Base-by-base conservation (phyloP, 92 coral and sea anemone genomes). In the Epizoanthus stellaris region DNA sequence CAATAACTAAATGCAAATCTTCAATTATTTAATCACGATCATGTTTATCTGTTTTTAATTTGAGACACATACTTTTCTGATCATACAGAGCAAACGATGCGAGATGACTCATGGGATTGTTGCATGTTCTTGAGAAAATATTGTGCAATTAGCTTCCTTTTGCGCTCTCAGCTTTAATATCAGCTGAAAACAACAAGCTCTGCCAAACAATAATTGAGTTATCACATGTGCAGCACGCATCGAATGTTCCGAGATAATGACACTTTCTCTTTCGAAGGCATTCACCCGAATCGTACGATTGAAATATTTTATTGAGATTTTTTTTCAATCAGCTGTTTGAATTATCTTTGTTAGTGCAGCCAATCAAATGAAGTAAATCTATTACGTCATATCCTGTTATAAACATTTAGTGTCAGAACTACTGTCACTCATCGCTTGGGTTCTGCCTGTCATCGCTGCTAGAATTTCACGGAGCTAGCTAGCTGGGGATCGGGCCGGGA, bases 331-430 rank as follows among this genome's bases (percentile, higher is more conserved):
- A 77, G 30, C 69, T 53, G 14, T 59, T 76, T n/a, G 70, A 61
- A 60, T 12, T 36, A n/a, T 10, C 70, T 77, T 40, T 77, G 56
- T 60, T 7, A 30, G 3, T 21, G 16, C 59, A 79, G 53, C 83
- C 83, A 79, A 79, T 79, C 73, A 79, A 13, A 63, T 79, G 5
- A 7, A 52, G 56, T 9, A 52, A 52, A 52, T 9, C 59, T 59
- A 45, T 36, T 45, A 79, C 83, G 83, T 79, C 83, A 79, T 61
- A 19, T 79, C 83, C 83, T 25, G 40, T 5, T 52, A 52, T 52
- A 52, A 52, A 52, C 15, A 30, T 30, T 30, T 1, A 30, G 36
- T 30, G 36, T 30, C 36, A 30, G 36, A 52, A 43, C 23, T 4
- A 16, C 73, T 42, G 60, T 64, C 83, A 79, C 60, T 63, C 77